Conservation (phyloP, 2,797 vertebrate species). For the Siniperca undulata region DNA sequence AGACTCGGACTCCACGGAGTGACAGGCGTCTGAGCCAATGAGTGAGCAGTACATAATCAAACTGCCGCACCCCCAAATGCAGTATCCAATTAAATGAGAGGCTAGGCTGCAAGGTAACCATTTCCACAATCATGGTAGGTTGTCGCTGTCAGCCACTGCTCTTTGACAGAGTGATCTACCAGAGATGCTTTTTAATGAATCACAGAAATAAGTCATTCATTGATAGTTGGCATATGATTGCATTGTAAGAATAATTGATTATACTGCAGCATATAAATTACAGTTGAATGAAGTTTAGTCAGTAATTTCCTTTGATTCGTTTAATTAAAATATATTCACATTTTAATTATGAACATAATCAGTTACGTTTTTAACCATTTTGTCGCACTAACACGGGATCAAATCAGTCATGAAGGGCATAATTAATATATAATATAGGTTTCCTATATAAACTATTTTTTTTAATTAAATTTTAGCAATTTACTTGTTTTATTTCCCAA, state of each 20-base stretch:
- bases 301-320: neutral
- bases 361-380: neutral
- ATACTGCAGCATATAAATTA: neutral
- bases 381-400: neutral
- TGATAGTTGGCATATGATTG: neutral
- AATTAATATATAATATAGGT: neutral
- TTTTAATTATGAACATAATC: neutral
- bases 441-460: neutral
- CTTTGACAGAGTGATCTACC: conserved; percentile 64
- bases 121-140: conserved; percentile 78
- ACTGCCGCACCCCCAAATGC: conserved; percentile 23
- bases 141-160: conserved; percentile 73
- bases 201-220: conserved; percentile 18
- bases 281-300: neutral
- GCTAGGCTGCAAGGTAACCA: conserved; percentile 17
- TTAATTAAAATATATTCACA: neutral
- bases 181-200: conserved; percentile 25
- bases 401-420: neutral
- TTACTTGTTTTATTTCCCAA: neutral
- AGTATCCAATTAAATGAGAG: conserved; percentile 69
- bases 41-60: neutral
- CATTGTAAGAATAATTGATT: neutral
- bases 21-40: conserved; percentile 77
- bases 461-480: neutral
- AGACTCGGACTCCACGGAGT: conserved; percentile 46